These are phyloP conservation scores for Sinodicranocentrus sp. DNA, from an alignment of 2,888 invertebrate genomes.

Conservation along the genomic window DNA sequence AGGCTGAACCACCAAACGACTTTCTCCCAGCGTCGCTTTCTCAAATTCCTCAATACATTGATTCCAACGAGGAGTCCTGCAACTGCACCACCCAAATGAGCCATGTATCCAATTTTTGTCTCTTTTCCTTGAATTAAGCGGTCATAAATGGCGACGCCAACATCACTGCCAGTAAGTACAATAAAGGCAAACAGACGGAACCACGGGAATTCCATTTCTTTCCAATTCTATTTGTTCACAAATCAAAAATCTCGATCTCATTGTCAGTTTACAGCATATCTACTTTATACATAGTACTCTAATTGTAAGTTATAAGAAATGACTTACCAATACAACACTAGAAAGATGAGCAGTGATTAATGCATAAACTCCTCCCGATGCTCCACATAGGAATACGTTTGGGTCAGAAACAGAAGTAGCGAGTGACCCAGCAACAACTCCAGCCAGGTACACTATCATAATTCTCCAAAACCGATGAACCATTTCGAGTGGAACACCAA, in stretches of 20 bases:
- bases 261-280: no score
- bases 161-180: slow-evolving; percentile 88
- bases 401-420: slow-evolving; percentile 83
- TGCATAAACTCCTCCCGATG: slow-evolving; percentile 95
- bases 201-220: slow-evolving; percentile 96
- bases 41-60: slow-evolving; percentile 86
- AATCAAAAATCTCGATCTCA: no score
- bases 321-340: slow-evolving; percentile 90
- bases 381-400: slow-evolving; percentile 90
- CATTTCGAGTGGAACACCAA: slow-evolving; percentile 97
- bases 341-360: slow-evolving; percentile 95
- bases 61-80: slow-evolving; percentile 92
- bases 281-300: no score
- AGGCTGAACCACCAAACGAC: slow-evolving; percentile 90
- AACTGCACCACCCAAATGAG: slow-evolving; percentile 80
- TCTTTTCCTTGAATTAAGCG: slow-evolving; percentile 86
- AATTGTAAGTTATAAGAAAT: background rate
- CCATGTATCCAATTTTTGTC: slow-evolving; percentile 79
- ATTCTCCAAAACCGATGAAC: slow-evolving; percentile 98
- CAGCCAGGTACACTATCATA: slow-evolving; percentile 83
- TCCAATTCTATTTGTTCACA: slow-evolving; percentile 90
- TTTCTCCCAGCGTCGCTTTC: slow-evolving; percentile 88
- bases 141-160: slow-evolving; percentile 94
- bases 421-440: slow-evolving; percentile 1
- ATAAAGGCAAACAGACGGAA: slow-evolving; percentile 88